These are phyloP conservation scores for Linyphia triangularis DNA, from an alignment of 2,888 invertebrate species.

Conservation along the genomic window DNA sequence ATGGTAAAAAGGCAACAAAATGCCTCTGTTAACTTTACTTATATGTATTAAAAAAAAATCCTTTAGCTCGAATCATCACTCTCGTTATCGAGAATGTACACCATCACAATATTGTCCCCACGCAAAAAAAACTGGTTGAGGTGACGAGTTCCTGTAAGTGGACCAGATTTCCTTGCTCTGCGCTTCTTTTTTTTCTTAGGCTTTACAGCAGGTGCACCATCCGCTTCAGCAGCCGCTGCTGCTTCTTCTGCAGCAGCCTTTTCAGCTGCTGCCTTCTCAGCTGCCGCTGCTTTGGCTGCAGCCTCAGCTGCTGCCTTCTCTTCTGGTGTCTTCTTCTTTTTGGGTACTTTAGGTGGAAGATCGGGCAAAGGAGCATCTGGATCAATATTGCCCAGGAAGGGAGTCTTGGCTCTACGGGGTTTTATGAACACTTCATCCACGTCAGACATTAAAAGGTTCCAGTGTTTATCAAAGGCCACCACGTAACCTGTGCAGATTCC, in stretches of 20 bases:
- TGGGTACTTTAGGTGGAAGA: slow-evolving; percentile 8
- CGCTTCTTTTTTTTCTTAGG: not conserved
- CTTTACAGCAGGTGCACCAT: not conserved
- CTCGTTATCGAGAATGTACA: not conserved
- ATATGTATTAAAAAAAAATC: too few relatives aligned
- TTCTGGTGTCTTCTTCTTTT: slow-evolving; percentile 76
- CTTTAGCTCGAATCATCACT: too few relatives aligned
- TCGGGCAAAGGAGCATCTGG: not conserved
- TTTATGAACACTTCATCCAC: slow-evolving; percentile 2
- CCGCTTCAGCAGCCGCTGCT: not conserved
- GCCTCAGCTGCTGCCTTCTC: not conserved
- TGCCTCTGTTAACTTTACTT: too few relatives aligned
- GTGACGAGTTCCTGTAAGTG: not conserved
- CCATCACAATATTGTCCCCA: slow-evolving; percentile 23
- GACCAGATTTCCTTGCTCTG: not conserved
- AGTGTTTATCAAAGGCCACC: slow-evolving; percentile 94
- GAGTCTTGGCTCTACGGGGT: slow-evolving; percentile 8
- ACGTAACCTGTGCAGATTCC: slow-evolving; percentile 89
- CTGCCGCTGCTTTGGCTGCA: not conserved
- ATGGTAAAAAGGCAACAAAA: too few relatives aligned
- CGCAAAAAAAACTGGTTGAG: not conserved
- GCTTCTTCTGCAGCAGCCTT: not conserved
- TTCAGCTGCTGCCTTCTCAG: not conserved
- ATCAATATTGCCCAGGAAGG: not conserved
- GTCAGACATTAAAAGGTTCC: slow-evolving; percentile 83